These are phyloP conservation scores for Marmota flaviventris DNA, from an alignment of 2,113 vertebrate genomes.

Conservation along the genomic window DNA sequence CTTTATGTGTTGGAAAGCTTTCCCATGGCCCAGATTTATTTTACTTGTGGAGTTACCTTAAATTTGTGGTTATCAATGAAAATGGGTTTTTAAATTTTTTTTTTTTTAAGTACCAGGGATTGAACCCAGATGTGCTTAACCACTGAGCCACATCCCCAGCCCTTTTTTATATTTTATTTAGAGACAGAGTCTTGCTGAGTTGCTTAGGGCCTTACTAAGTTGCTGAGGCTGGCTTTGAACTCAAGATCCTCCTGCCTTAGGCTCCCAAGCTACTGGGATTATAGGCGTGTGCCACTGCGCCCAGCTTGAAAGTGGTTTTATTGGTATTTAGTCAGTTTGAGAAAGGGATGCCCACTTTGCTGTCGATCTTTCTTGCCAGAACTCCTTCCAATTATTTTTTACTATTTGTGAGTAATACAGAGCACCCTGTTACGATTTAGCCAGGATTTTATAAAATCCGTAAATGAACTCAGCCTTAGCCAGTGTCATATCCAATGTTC, in stretches of 20 bases:
- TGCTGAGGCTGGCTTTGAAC: too few species aligned
- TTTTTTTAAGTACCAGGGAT: too few species aligned
- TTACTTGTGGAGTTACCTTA: background rate
- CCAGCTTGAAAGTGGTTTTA: conserved; percentile 33
- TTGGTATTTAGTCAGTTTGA: conserved; percentile 41
- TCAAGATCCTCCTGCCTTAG: too few species aligned
- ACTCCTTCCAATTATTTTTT: background rate
- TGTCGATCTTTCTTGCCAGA: conserved; percentile 1
- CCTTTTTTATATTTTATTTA: too few species aligned
- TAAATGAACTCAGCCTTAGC: background rate
- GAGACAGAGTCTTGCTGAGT: too few species aligned
- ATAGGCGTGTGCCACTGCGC: too few species aligned
- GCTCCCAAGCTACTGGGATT: too few species aligned
- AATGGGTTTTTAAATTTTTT: background rate
- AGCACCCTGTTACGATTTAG: conserved; percentile 13
- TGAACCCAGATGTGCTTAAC: too few species aligned
- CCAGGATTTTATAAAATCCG: background rate
- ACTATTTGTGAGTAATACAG: background rate
- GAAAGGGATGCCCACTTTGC: background rate
- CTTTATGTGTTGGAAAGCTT: background rate
- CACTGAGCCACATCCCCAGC: too few species aligned
- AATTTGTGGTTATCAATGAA: conserved; percentile 43
- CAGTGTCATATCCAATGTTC: background rate
- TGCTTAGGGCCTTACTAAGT: too few species aligned
- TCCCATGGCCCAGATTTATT: conserved; percentile 30